These are phyloP conservation scores for Bolborhynchus lineola DNA, from an alignment of 2,113 vertebrate genomes.

Conservation along the genomic window DNA sequence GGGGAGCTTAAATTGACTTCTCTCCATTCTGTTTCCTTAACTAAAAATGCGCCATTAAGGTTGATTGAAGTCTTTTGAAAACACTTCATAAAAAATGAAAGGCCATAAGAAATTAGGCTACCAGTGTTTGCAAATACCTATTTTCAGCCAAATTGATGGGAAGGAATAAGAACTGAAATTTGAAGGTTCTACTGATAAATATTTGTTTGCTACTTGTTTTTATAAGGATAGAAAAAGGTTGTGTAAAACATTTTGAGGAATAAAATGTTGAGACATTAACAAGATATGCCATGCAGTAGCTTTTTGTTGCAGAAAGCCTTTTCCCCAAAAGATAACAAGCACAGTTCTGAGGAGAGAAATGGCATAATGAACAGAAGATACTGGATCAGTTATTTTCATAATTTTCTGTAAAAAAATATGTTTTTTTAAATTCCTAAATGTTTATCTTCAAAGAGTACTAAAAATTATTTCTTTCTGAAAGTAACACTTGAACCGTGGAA, in stretches of 20 bases:
- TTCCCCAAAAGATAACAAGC: neutral
- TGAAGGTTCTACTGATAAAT: slow-evolving; percentile 68
- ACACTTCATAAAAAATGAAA: slow-evolving; percentile 79
- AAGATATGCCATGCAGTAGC: neutral
- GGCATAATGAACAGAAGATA: neutral
- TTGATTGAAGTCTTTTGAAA: slow-evolving; percentile 82
- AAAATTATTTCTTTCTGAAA: neutral
- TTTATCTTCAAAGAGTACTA: neutral
- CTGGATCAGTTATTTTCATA: neutral
- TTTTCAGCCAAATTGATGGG: slow-evolving; percentile 75
- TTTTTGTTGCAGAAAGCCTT: neutral
- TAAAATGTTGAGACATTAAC: neutral
- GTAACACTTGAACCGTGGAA: neutral
- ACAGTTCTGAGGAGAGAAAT: neutral
- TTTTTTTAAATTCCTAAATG: neutral
- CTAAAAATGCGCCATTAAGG: slow-evolving; percentile 79
- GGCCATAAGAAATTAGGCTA: slow-evolving; percentile 74
- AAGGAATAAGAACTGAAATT: slow-evolving; percentile 77
- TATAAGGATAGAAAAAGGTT: neutral
- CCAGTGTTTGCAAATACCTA: slow-evolving; percentile 81
- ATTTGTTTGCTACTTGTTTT: slow-evolving; percentile 53
- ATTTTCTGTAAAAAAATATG: neutral
- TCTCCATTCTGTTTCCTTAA: slow-evolving; percentile 81
- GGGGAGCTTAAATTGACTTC: slow-evolving; percentile 83
- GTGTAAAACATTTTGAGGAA: slow-evolving; percentile 26